A percentile compares a stretch with the other conserved stretches of the same genome.
Conservation (phyloP, 92 coral and sea anemone genomes). For the Ricordea florida region DNA sequence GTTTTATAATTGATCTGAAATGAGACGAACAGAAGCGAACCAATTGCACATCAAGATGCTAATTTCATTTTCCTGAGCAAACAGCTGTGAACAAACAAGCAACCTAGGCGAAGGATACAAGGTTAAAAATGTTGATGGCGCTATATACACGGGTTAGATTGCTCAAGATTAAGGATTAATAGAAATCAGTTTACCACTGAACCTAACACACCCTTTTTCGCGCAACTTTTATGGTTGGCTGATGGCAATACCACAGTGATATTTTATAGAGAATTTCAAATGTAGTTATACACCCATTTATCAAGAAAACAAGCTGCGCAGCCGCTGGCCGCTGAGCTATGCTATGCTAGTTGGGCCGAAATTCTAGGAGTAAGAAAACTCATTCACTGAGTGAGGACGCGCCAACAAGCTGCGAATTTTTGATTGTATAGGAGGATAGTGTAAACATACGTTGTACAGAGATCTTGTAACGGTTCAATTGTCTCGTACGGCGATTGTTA, state of each 20-base stretch:
- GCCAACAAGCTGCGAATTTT: too few relatives aligned
- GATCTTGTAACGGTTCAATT: too few relatives aligned
- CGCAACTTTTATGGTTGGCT: neutral
- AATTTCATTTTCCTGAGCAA: conserved; percentile 42
- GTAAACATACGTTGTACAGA: too few relatives aligned
- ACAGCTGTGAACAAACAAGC: conserved; percentile 40
- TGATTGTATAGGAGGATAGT: too few relatives aligned
- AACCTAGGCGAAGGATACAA: conserved; percentile 12
- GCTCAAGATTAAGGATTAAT: conserved; percentile 2
- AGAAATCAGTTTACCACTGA: neutral
- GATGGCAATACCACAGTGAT: conserved; percentile 18
- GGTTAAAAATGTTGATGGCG: neutral
- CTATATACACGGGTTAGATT: neutral
- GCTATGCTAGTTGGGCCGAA: conserved; percentile 8
- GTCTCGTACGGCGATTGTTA: too few relatives aligned
- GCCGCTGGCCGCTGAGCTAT: conserved; percentile 15
- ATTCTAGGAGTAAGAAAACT: neutral
- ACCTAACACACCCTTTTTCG: too few relatives aligned
- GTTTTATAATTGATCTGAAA: conserved; percentile 28
- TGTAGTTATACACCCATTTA: conserved; percentile 40
- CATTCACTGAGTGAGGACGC: too few relatives aligned
- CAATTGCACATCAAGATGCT: conserved; percentile 36
- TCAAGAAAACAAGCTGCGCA: conserved; percentile 27
- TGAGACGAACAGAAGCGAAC: conserved; percentile 20
- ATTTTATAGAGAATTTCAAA: conserved; percentile 36